Percentiles rank a stretch among this genome's conserved stretches.
phyloP scores from a whole-genome alignment of 2,113 vertebrate genomes.

The Halcyon senegalensis region DNA sequence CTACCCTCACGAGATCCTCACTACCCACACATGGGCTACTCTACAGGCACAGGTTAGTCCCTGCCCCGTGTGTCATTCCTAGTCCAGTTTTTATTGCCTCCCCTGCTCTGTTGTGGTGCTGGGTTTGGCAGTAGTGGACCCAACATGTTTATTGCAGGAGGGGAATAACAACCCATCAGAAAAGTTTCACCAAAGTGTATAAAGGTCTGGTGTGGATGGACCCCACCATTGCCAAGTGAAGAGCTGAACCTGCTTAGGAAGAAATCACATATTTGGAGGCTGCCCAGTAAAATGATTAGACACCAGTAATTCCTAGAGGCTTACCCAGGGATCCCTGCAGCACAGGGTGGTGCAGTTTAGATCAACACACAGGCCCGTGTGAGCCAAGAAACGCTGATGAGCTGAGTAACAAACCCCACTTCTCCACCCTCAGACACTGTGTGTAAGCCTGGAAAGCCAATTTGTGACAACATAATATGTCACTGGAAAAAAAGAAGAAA shows the following conservation, averaged over 20 bases:
- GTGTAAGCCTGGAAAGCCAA: neutral
- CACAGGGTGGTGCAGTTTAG: neutral
- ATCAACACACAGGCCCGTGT: neutral
- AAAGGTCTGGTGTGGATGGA: neutral
- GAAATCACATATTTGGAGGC: neutral
- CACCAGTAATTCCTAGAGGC: neutral
- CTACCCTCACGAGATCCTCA: neutral
- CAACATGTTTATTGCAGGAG: neutral
- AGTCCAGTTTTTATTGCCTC: neutral
- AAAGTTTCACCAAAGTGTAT: neutral
- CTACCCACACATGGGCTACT: neutral
- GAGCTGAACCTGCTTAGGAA: neutral
- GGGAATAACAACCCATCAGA: neutral
- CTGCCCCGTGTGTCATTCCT: neutral
- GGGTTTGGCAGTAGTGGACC: neutral
- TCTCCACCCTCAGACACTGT: neutral
- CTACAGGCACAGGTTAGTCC: neutral
- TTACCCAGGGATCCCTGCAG: neutral
- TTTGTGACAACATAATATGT: neutral
- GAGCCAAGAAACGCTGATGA: neutral
- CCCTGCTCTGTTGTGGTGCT: neutral
- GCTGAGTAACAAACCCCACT: neutral
- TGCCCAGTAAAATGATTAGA: neutral
- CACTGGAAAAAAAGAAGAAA: neutral
- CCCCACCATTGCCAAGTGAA: neutral